Percentiles rank a stretch among this genome's conserved stretches.
Conservation (phyloP, 2,113 vertebrate genomes). For the Illadopsis cleaveri region DNA sequence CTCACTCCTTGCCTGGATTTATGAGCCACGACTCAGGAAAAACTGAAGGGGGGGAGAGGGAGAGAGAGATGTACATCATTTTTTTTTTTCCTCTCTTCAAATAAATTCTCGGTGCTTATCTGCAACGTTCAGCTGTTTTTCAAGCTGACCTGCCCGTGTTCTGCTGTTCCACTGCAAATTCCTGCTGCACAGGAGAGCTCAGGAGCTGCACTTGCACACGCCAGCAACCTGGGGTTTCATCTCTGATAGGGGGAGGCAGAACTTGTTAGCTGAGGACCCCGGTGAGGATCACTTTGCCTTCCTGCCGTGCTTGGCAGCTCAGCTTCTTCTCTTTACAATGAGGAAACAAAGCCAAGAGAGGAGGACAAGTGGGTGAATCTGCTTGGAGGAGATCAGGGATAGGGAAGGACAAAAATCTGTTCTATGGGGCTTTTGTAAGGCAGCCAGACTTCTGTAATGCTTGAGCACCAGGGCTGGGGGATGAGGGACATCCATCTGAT, state of each 20-base stretch:
- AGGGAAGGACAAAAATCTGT: background rate
- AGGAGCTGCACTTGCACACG: background rate
- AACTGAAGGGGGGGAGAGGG: background rate
- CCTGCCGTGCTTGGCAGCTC: constrained; percentile 11
- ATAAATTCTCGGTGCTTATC: constrained; percentile 44
- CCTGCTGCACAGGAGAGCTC: background rate
- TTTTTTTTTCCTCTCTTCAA: background rate
- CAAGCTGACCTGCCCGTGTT: background rate
- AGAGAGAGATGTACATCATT: background rate
- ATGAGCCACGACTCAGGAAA: background rate
- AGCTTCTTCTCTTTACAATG: background rate
- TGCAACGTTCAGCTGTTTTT: constrained; percentile 61
- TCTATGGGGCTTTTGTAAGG: background rate
- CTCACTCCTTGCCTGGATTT: background rate
- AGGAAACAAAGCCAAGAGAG: background rate
- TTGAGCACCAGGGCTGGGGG: background rate
- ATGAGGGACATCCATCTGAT: background rate
- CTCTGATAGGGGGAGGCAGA: background rate
- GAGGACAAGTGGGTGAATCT: background rate
- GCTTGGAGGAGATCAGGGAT: background rate
- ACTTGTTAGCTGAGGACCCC: background rate
- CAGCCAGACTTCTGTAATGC: background rate
- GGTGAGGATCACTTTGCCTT: background rate
- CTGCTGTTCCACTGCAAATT: background rate
- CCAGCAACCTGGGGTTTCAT: background rate